Evolutionary conservation across 2,888 invertebrate genomes (phyloP), one percentile per base, ranked within the genome.

Genomic region (Dynastes tityus): DNA sequence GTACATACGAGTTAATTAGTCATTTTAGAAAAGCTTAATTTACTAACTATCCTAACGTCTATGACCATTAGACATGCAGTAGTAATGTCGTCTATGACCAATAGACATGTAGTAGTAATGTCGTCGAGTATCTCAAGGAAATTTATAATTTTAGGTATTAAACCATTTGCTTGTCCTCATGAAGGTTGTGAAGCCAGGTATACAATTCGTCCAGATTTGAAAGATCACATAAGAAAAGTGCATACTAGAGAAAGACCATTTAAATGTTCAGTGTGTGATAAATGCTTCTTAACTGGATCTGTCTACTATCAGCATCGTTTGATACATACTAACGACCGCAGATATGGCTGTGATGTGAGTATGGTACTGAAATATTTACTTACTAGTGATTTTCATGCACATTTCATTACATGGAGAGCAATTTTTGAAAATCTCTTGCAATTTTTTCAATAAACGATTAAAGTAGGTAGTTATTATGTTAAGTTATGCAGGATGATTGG

Each of bases 241-340:
- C 92, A 92, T 80, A 92, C 92, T 0, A 89, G 92, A n/a, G 92
- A 92, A 84, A 87, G 92, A 0, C 92, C 92, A 0, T 92, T 92
- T 82, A 92, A 92, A 81, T 92, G 92, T 80, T 88, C 90, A 45
- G 91, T 92, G 6, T 92, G 92, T 81, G 90, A 91, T 68, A 92
- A 92, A 84, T 91, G 92, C 22, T 92, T 92, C 82, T 85, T 92
- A 2, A 92, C 92, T 0, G 92, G 92, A 0, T 92, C 92, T 0
- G 92, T 92, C 6, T 92, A 91, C 82, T 92, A 92, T 84, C 92
- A 92, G 82, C 92, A 92, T 83, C 89, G 92, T 5, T 86, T 92
- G 8, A 92, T 92, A 79, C 92, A 92, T 81, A 91, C 92, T 0
- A 92, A 92, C 9, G 92, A 92, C 82, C 89, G 92, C 63, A 89